Evolutionary conservation across 2,797 vertebrate species (phyloP), one percentile per base, ranked within the genome.

Genomic region (Ambastaia sidthimunki): DNA sequence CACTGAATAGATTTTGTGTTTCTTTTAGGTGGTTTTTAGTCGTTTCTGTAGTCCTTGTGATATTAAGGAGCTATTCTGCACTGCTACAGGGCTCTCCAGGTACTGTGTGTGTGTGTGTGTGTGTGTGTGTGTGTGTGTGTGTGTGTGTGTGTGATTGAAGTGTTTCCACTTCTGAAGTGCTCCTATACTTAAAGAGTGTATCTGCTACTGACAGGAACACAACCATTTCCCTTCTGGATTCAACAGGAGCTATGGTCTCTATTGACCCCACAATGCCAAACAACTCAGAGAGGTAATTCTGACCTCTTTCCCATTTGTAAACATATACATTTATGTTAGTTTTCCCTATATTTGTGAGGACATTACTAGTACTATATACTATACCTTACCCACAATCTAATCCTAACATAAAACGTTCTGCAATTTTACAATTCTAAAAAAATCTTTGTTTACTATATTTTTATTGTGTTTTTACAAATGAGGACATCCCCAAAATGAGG

Each of bases 181-280:
- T 78, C 60, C 66, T 65, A 67, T 75, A 80, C 71, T 80, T 83
- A 84, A 69, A 16, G 28, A 76, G 50, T 75, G 19, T 78, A 23
- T 84, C 76, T 87, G 81, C 74, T 75, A 68, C 74, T 86, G 78
- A 67, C 93, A 98, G 97, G 91, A 96, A 95, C 88, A 96, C 95
- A 0, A 93, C 92, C 21, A 93, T 98, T 88, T 96, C 95, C 25
- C 94, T 98, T 69, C 83, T 97, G 90, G 97, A 97, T 5, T 88
- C 93, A 0, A 92, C 95, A 15, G 96, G 96, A 1, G 95, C 96
- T 52, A 94, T 98, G 93, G 94, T 98, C 69, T 98, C 96, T 86
- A 97, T 96, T 0, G 96, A 97, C 85, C 95, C 96, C n/a, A 97
- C 95, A 3, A 97, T 98, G 95, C 97, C 96, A 0, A 86, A 93